Evolutionary conservation across 2,888 invertebrate genomes (phyloP), one percentile per base, ranked within the genome.

Genomic region (Operophtera brumata): DNA sequence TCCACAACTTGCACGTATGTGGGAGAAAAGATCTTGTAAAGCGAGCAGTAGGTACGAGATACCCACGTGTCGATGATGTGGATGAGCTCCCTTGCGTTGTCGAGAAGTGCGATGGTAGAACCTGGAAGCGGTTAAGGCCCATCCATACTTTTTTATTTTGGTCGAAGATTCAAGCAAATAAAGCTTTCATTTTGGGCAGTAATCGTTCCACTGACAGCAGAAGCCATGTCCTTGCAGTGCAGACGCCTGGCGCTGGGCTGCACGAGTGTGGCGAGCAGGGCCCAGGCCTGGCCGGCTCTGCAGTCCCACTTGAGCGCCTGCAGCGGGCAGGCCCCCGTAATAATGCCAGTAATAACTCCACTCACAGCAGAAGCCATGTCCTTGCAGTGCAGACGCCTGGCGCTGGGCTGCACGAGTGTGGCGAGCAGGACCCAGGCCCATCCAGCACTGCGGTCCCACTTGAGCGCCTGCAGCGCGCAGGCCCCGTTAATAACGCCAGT

Each of bases 271-370:
- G 81, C 67, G 2, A 89, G 72, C 25, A 84, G 57, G 0, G 75
- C 78, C 88, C 89, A 89, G 0, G 87, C 87, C 2, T 74, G 69
- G 3, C 77, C 79, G 0, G 83, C 80, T 1, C 74, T 68, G 0
- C 86, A 67, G 66, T 89, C 90, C 54, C 72, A 77, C 46, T 77
- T 78, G 3, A 90, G 70, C 0, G 89, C 88, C 47, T 84, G 79
- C 0, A 78, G 67, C 0, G 82, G 81, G 59, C 85, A 85, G 1
- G 68, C 0, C 86, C n/a, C n/a, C n/a, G n/a, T n/a, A n/a, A n/a
- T n/a, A n/a, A n/a, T n/a, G n/a, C n/a, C 4, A 20, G 20, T 3
- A 20, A 20, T 3, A 2, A 20, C 4, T 20, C 20, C 20, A 20
- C 71, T 70, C 47, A 84, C 84, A 57, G 72, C 53, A 13, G 35